Evolutionary conservation across 1,140 invertebrate species (phyloP).

Genomic region (Galleria mellonella): DNA sequence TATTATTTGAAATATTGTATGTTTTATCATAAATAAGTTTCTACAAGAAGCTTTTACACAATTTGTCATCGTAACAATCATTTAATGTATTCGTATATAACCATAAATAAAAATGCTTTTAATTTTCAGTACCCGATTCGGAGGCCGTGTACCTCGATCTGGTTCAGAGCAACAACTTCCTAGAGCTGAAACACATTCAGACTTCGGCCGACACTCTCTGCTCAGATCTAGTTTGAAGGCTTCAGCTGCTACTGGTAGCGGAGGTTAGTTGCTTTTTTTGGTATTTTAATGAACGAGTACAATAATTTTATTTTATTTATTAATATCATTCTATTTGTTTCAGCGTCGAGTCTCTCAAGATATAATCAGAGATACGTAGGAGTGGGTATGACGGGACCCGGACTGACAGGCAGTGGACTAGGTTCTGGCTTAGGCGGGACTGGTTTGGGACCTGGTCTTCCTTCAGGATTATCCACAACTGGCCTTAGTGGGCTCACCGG

Average conservation of each 20-base stretch:
- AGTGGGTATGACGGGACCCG: slow-evolving; percentile 54
- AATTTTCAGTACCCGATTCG: slow-evolving; percentile 42
- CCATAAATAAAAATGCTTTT: slow-evolving; percentile 12
- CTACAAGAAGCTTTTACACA: neutral
- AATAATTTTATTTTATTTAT: too few relatives aligned
- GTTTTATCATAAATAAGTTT: neutral
- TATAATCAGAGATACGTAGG: slow-evolving; percentile 62
- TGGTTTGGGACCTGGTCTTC: slow-evolving; percentile 40
- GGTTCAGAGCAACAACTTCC: slow-evolving; percentile 91
- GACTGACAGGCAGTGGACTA: slow-evolving; percentile 42
- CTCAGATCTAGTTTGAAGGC: slow-evolving; percentile 85
- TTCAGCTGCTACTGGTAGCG: slow-evolving; percentile 45
- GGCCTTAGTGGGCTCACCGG: slow-evolving; percentile 54
- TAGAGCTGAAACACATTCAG: slow-evolving; percentile 84
- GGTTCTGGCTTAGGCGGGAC: slow-evolving; percentile 37
- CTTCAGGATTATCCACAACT: slow-evolving; percentile 52
- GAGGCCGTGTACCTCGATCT: slow-evolving; percentile 81
- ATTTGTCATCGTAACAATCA: neutral
- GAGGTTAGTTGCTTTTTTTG: slow-evolving; percentile 12
- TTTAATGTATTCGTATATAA: neutral
- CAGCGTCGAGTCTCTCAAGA: slow-evolving; percentile 53
- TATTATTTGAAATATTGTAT: too few relatives aligned
- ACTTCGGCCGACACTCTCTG: slow-evolving; percentile 82
- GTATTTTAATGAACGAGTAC: too few relatives aligned
- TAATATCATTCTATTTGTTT: slow-evolving; percentile 11